phyloP scores from a whole-genome alignment of 2,888 invertebrate species.

The Chromoteleia sp. region DNA sequence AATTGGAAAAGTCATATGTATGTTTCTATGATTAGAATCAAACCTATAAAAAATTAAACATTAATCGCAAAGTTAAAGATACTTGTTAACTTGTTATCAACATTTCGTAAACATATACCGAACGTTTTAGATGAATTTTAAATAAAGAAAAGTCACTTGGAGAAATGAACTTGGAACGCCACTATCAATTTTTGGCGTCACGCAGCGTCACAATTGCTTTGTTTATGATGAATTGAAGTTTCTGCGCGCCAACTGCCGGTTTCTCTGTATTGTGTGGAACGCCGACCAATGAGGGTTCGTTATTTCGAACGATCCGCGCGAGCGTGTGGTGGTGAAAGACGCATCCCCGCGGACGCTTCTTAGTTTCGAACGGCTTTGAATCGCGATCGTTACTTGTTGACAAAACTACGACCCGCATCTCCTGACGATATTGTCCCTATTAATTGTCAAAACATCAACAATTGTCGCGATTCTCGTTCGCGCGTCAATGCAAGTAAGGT shows the following conservation, averaged over 20 bases:
- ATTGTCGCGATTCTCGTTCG: neutral
- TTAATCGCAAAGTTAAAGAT: too few relatives aligned
- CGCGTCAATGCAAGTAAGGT: neutral
- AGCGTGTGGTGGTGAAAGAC: slow-evolving; percentile 17
- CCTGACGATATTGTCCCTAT: neutral
- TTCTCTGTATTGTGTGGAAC: neutral
- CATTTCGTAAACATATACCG: too few relatives aligned
- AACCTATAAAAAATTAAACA: too few relatives aligned
- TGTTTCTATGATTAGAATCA: too few relatives aligned
- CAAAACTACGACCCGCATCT: slow-evolving; percentile 5
- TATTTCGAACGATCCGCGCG: slow-evolving; percentile 13
- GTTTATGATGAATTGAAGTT: slow-evolving; percentile 12
- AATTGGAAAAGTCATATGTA: too few relatives aligned
- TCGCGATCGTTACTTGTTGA: slow-evolving; percentile 56
- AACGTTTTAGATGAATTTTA: too few relatives aligned
- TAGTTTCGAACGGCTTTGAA: slow-evolving; percentile 28
- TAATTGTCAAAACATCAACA: neutral
- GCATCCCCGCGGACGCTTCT: slow-evolving; percentile 23
- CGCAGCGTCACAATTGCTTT: too few relatives aligned
- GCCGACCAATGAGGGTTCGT: slow-evolving; percentile 7
- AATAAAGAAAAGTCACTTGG: too few relatives aligned
- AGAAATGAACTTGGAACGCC: too few relatives aligned
- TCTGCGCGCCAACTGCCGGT: slow-evolving; percentile 1
- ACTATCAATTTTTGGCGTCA: too few relatives aligned
- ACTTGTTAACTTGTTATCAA: too few relatives aligned